Evolutionary conservation across 1,140 invertebrate genomes (phyloP).

Genomic region (Caenorhabditis brenneri): DNA sequence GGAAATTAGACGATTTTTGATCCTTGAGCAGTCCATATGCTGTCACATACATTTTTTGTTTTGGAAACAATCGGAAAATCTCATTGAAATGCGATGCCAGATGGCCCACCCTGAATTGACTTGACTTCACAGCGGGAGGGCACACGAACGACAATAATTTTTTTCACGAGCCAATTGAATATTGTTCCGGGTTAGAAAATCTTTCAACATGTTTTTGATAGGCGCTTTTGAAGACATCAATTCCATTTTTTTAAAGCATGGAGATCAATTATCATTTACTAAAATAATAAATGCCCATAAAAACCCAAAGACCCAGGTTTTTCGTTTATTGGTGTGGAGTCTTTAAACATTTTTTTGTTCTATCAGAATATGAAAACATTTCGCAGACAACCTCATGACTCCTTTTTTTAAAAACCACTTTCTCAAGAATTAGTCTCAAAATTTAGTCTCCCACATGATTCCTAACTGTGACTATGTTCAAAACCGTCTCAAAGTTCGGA

Average conservation of each 20-base stretch:
- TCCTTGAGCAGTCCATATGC: background rate
- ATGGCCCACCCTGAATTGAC: background rate
- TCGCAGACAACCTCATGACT: too few relatives aligned
- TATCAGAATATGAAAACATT: too few relatives aligned
- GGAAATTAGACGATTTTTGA: background rate
- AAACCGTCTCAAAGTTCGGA: background rate
- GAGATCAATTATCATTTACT: too few relatives aligned
- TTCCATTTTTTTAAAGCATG: too few relatives aligned
- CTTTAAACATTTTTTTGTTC: too few relatives aligned
- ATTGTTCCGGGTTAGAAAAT: background rate
- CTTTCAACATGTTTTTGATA: background rate
- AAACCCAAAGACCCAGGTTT: too few relatives aligned
- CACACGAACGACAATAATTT: conserved; percentile 8
- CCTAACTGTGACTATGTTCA: background rate
- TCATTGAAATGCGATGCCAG: background rate
- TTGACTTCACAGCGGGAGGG: conserved; percentile 19
- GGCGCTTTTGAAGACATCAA: too few relatives aligned
- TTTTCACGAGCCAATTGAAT: conserved; percentile 5
- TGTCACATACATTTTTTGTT: background rate
- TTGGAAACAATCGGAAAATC: background rate
- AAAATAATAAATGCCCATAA: too few relatives aligned
- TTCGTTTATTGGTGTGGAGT: too few relatives aligned
- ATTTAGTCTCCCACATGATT: background rate
- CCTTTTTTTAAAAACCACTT: background rate
- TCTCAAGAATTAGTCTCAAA: background rate